phyloP scores from a whole-genome alignment of 2,797 vertebrate genomes.

The Tarsius wallacei region DNA sequence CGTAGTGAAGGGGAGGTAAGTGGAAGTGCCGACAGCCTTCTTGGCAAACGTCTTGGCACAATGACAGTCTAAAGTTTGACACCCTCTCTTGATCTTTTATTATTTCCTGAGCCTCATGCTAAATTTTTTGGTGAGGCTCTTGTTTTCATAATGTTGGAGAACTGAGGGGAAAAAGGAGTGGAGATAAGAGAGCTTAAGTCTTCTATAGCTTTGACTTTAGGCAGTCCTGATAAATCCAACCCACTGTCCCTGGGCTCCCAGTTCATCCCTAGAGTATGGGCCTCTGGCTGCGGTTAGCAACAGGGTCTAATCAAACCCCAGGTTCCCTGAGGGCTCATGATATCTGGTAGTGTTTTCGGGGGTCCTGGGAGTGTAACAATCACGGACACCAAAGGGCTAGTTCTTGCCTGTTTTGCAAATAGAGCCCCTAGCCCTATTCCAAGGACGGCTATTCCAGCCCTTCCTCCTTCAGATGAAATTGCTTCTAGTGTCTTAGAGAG shows the following conservation, averaged over 20 bases:
- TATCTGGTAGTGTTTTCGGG: background rate
- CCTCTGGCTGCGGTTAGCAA: background rate
- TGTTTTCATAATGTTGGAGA: background rate
- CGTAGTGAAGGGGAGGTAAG: background rate
- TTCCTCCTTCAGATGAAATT: background rate
- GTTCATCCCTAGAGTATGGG: background rate
- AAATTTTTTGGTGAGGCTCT: background rate
- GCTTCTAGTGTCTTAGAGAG: background rate
- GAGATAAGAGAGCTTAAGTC: background rate
- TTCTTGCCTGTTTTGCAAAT: background rate
- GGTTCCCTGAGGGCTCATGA: background rate
- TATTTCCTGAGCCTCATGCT: background rate
- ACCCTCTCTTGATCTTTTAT: conserved; percentile 6
- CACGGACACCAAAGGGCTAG: background rate
- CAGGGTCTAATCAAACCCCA: background rate
- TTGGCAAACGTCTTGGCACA: background rate
- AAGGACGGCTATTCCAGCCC: background rate
- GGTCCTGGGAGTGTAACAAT: background rate
- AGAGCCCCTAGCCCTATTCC: background rate
- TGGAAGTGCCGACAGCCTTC: background rate
- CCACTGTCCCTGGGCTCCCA: background rate
- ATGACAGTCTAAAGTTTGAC: background rate
- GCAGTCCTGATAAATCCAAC: background rate
- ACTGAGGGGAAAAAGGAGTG: background rate
- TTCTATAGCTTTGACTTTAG: background rate